phyloP scores from a whole-genome alignment of 2,888 invertebrate species.

The Coelogynopora nodosa region DNA sequence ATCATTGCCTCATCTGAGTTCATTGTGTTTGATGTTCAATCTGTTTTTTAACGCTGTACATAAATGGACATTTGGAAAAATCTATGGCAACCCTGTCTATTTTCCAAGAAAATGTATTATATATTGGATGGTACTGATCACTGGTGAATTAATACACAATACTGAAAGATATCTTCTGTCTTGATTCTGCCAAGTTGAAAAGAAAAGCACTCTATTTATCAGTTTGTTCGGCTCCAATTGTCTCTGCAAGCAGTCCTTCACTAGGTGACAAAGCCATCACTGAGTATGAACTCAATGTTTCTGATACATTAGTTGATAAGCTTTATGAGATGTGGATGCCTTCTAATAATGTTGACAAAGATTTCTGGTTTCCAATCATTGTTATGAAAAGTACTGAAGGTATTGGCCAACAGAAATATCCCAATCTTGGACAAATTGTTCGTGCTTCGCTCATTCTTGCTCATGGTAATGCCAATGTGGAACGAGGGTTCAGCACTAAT shows the following conservation, averaged over 20 bases:
- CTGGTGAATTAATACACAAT: neutral
- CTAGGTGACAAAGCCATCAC: neutral
- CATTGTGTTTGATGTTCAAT: neutral
- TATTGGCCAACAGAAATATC: neutral
- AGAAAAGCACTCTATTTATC: neutral
- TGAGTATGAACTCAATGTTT: neutral
- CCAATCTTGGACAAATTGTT: neutral
- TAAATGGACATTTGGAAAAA: neutral
- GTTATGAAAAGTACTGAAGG: neutral
- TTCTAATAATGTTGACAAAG: neutral
- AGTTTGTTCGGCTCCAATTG: neutral
- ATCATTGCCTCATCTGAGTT: neutral
- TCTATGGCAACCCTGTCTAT: neutral
- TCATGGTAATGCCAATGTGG: neutral
- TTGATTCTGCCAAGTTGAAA: neutral
- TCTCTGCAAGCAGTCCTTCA: neutral
- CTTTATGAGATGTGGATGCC: neutral
- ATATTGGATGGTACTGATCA: neutral
- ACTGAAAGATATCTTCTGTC: neutral
- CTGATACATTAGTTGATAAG: neutral
- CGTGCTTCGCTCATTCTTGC: slow-evolving; percentile 45
- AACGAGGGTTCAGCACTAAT: neutral
- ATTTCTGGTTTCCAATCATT: neutral
- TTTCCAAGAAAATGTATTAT: neutral
- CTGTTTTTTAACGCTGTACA: neutral